Evolutionary conservation across 2,888 invertebrate genomes (phyloP), one percentile per base, ranked within the genome.

Genomic region (Atethmia centrago): DNA sequence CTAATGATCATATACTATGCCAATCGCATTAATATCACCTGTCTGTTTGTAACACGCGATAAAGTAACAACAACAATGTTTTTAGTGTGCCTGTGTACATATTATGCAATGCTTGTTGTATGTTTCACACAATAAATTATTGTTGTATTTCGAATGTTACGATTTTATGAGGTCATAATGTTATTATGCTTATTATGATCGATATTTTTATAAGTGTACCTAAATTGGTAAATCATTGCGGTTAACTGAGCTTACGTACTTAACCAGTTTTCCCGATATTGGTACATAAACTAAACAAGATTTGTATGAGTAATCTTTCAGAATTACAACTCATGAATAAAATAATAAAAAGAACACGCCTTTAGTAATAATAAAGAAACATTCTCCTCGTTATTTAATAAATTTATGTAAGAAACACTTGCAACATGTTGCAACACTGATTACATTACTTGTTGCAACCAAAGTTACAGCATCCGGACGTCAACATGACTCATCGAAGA

Each of bases 241-340:
- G 51, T n/a, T 10, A 21, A 77, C 12, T 28, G 1, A 71, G 25
- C 21, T 7, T 8, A 9, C 8, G 49, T 47, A 36, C 4, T 3
- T 40, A 0, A n/a, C n/a, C n/a, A 63, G 64, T 74, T 74, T 74
- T 49, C 10, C 49, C 28, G 36, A 73, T 62, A 72, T 56, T 16
- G 12, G 16, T 53, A 66, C 21, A 8, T 9, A 53, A 45, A 42
- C 31, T 36, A 64, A 78, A 56, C 51, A 56, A 45, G 31, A 28
- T 56, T 63, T 45, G 63, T 40, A 55, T 71, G 31, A 68, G 40
- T 53, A 72, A 79, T 65, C 51, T 67, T 63, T 62, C 58, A 36
- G 58, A 65, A 58, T 58, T 51, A n/a, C 55, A 36, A 53, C 21
- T 53, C 14, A n/a, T 40, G 28, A 78, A 40, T 66, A 58, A 49